A percentile compares a stretch with the other conserved stretches of the same genome.
These are phyloP conservation scores for Amphilophus citrinellus DNA, from an alignment of 2,113 vertebrate genomes.

Conservation along the genomic window DNA sequence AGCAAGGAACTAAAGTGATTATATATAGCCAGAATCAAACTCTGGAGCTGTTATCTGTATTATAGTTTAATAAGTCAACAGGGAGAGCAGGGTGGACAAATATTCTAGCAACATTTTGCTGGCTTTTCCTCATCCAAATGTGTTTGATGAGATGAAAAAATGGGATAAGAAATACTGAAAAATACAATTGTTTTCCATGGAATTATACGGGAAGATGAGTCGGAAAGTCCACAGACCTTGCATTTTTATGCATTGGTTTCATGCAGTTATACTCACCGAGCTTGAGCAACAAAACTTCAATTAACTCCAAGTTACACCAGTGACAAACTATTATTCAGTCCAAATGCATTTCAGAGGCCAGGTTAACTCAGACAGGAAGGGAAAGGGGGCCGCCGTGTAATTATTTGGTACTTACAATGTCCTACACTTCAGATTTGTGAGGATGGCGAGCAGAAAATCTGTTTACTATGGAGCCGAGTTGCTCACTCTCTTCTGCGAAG, in stretches of 20 bases:
- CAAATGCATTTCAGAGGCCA: slow-evolving; percentile 57
- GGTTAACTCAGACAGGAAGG: slow-evolving; percentile 63
- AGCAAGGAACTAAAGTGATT: slow-evolving; percentile 77
- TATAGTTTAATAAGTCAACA: slow-evolving; percentile 75
- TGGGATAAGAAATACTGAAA: slow-evolving; percentile 45
- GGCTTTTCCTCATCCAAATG: slow-evolving; percentile 44
- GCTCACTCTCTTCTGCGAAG: slow-evolving; percentile 73
- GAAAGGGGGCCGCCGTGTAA: slow-evolving; percentile 68
- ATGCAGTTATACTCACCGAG: slow-evolving; percentile 19
- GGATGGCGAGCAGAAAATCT: slow-evolving; percentile 82
- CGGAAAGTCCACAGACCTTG: background rate
- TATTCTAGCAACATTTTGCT: slow-evolving; percentile 42
- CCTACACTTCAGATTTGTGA: slow-evolving; percentile 79
- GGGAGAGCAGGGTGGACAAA: slow-evolving; percentile 42
- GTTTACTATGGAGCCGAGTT: slow-evolving; percentile 82
- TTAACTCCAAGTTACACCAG: slow-evolving; percentile 56
- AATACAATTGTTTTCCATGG: slow-evolving; percentile 36
- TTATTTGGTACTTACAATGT: slow-evolving; percentile 75
- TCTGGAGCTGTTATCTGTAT: slow-evolving; percentile 63
- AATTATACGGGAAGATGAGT: slow-evolving; percentile 17
- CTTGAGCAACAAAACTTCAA: slow-evolving; percentile 49
- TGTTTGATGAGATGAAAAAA: slow-evolving; percentile 59
- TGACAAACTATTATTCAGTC: slow-evolving; percentile 54
- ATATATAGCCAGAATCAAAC: slow-evolving; percentile 72
- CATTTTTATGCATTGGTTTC: slow-evolving; percentile 35